phyloP scores from a whole-genome alignment of 2,888 invertebrate species.

The Drosophila anceps region DNA sequence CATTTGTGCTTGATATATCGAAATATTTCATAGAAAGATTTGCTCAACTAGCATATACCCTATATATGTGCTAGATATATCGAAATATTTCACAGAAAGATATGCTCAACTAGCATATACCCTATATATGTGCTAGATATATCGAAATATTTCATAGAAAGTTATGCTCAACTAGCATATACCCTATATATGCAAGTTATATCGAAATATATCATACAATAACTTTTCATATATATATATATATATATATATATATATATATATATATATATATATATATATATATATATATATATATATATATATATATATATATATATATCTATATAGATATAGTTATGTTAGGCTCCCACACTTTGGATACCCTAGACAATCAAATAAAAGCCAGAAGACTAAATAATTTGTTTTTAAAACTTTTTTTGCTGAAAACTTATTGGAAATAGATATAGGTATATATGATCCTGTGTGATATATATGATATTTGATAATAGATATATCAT shows the following conservation, averaged over 20 bases:
- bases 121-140: neutral
- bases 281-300: no score
- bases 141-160: neutral
- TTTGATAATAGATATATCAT: neutral
- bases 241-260: no score
- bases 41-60: constrained; percentile 7
- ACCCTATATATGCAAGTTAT: neutral
- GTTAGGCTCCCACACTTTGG: no score
- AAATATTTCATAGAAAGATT: neutral
- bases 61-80: neutral
- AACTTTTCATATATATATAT: no score
- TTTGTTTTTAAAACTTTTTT: neutral
- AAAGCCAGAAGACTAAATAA: no score
- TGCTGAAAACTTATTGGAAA: neutral
- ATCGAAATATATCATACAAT: neutral
- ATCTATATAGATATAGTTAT: no score
- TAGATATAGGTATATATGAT: neutral
- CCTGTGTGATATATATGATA: neutral
- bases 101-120: neutral
- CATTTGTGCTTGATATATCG: neutral
- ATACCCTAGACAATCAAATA: no score
- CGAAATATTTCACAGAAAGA: no score
- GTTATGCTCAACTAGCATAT: neutral
- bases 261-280: no score
- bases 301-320: no score